Base-by-base conservation (phyloP, 2,888 invertebrate genomes). In the Oeneis ivallda region DNA sequence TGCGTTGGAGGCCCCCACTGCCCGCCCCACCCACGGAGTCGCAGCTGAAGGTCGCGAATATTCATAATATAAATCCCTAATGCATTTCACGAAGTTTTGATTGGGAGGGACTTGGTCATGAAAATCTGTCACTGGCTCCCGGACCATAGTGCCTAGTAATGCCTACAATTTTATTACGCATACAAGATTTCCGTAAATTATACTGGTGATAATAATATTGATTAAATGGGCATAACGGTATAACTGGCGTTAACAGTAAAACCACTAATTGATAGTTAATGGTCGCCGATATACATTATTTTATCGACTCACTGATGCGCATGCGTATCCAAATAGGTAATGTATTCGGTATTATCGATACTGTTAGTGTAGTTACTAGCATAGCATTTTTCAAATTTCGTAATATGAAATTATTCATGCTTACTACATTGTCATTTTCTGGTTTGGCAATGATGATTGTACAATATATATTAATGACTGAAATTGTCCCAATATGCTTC, bases 261-360 rank as follows among this genome's bases (percentile, higher is more conserved):
- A 58, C 32, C 43, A 11, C 58, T 45, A 58, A 58, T 54, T 54
- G 54, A 54, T 32, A 45, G 49, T 50, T 50, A 43, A n/a, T 41
- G n/a, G 39, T 41, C 19, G 10, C 26, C n/a, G 26, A 57, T 57
- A 15, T 15, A 32, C 15, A 58, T 34, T 45, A 58, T 11, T 19
- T 37, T 37, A 59, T 49, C 34, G 59, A 59, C 3, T 59, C 37
- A 59, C 17, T 17, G 37, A 37, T 32, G 45, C 39, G 41, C 6
- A 56, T 56, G 37, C 39, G 56, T 56, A 57, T 43, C 41, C 37
- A 57, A 39, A 57, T 26, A 41, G 9, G 41, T 43, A 43, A 43
- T 43, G 4, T 13, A 43, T 43, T 9, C 41, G 19, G 56, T 17
- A 13, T 57, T 56, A 41, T 41, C 19, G 37, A 39, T 57, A 41